These are phyloP conservation scores for Drosophila anomelani DNA, from an alignment of 2,888 invertebrate species.

Conservation along the genomic window DNA sequence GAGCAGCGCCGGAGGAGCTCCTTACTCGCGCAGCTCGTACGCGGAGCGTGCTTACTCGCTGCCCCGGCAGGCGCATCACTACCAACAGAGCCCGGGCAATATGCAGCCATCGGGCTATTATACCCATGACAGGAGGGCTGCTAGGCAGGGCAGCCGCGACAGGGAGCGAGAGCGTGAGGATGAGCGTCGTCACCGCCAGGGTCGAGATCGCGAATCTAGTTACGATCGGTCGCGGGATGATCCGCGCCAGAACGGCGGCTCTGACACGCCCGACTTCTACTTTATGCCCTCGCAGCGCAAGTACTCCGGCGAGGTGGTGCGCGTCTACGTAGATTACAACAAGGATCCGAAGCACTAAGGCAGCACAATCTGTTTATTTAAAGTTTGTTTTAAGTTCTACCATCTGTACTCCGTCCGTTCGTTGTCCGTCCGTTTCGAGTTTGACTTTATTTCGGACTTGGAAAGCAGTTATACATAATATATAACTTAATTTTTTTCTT, in stretches of 20 bases:
- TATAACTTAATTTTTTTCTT: constrained; percentile 4
- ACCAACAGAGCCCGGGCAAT: constrained; percentile 77
- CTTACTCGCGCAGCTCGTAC: constrained; percentile 82
- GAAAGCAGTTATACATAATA: neutral
- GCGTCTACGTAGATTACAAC: constrained; percentile 93
- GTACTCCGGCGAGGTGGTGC: constrained; percentile 95
- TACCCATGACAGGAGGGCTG: constrained; percentile 86
- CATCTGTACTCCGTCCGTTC: constrained; percentile 38
- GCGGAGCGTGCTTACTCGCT: constrained; percentile 90
- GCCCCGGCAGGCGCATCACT: constrained; percentile 87
- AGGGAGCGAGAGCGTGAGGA: constrained; percentile 61
- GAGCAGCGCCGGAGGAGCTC: constrained; percentile 54
- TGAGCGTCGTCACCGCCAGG: constrained; percentile 80
- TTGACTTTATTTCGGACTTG: constrained; percentile 1
- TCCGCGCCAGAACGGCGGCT: constrained; percentile 82
- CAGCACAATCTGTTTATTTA: constrained; percentile 52
- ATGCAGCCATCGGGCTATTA: constrained; percentile 85
- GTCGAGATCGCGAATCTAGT: constrained; percentile 73
- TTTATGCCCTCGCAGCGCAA: constrained; percentile 98
- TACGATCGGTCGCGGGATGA: constrained; percentile 82
- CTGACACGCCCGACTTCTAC: constrained; percentile 91
- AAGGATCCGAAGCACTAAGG: constrained; percentile 87
- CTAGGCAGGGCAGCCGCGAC: constrained; percentile 72
- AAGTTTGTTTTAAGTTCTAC: constrained; percentile 47
- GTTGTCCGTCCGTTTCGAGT: constrained; percentile 1